Evolutionary conservation across 2,888 invertebrate species (phyloP).

Genomic region (Drosophila stalkeri): DNA sequence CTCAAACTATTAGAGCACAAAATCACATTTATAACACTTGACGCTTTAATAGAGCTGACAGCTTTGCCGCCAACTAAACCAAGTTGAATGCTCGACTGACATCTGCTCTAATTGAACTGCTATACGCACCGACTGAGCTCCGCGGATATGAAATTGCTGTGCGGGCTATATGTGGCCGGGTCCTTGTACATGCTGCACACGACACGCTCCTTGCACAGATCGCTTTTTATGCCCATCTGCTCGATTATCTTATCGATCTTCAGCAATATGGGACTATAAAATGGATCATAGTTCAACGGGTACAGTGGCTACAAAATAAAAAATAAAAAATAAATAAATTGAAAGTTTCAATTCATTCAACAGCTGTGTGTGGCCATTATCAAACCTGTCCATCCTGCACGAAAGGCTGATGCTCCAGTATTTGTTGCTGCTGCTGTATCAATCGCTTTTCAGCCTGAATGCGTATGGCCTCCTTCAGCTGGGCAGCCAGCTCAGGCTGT

Average conservation of each 20-base stretch:
- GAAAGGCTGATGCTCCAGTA: conserved; percentile 86
- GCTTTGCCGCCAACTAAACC: conserved; percentile 25
- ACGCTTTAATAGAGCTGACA: conserved; percentile 45
- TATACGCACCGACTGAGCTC: conserved; percentile 93
- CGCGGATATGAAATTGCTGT: conserved; percentile 94
- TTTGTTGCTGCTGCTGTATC: conserved; percentile 87
- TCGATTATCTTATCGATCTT: conserved; percentile 91
- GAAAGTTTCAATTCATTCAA: conserved; percentile 7
- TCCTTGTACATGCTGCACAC: conserved; percentile 94
- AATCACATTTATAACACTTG: conserved; percentile 38
- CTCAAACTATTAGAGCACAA: conserved; percentile 69
- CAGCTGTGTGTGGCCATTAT: conserved; percentile 6
- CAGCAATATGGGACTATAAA: conserved; percentile 92
- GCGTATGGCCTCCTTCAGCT: conserved; percentile 87
- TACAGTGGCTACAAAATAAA: conserved; percentile 78
- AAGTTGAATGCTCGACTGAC: conserved; percentile 1
- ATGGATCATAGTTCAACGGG: conserved; percentile 86
- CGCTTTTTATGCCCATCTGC: conserved; percentile 89
- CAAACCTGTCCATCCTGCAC: conserved; percentile 84
- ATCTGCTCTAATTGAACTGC: conserved; percentile 4
- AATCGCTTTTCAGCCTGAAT: conserved; percentile 87
- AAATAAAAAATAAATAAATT: neutral
- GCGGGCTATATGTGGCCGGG: conserved; percentile 92
- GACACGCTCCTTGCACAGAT: conserved; percentile 91
- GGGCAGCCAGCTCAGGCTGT: conserved; percentile 85